Evolutionary conservation across 2,888 invertebrate species (phyloP).

Genomic region (Octodonta nipae): DNA sequence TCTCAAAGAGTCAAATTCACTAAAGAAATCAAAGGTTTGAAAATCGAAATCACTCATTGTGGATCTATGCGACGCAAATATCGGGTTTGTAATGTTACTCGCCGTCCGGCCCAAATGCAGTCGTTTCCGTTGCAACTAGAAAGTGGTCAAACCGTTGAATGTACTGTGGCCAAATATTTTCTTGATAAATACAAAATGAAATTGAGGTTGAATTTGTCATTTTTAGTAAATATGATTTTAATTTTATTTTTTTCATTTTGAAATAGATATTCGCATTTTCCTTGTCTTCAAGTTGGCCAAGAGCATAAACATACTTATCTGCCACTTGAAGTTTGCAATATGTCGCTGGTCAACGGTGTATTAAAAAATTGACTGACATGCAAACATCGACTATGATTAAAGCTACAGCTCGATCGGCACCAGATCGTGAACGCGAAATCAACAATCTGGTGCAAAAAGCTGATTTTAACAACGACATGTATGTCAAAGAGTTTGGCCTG

Average conservation of each 20-base stretch:
- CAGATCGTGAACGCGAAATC: constrained; percentile 89
- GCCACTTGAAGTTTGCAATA: constrained; percentile 97
- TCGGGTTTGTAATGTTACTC: constrained; percentile 96
- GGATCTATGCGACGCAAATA: constrained; percentile 98
- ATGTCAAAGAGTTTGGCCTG: constrained; percentile 96
- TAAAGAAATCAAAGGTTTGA: constrained; percentile 98
- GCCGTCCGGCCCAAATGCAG: constrained; percentile 98
- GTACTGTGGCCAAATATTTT: constrained; percentile 99
- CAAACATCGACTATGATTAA: constrained; percentile 99
- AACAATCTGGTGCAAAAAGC: constrained; percentile 94
- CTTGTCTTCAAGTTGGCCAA: constrained; percentile 93
- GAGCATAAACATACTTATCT: constrained; percentile 99
- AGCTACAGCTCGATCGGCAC: constrained; percentile 68
- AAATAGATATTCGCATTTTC: constrained; percentile 96
- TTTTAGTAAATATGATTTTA: too few relatives aligned
- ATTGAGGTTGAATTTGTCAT: too few relatives aligned
- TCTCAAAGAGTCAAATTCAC: constrained; percentile 99
- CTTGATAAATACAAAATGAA: constrained; percentile 99
- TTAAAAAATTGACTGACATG: constrained; percentile 99
- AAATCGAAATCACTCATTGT: constrained; percentile 99
- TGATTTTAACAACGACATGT: constrained; percentile 97
- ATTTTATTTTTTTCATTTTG: too few relatives aligned
- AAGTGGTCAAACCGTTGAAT: constrained; percentile 98
- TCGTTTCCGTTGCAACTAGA: constrained; percentile 98
- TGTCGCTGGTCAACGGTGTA: constrained; percentile 97